Percentiles rank a stretch among this genome's conserved stretches.
These are phyloP conservation scores for Caenorhabditis sp. DNA, from an alignment of 2,888 invertebrate genomes.

Conservation along the genomic window DNA sequence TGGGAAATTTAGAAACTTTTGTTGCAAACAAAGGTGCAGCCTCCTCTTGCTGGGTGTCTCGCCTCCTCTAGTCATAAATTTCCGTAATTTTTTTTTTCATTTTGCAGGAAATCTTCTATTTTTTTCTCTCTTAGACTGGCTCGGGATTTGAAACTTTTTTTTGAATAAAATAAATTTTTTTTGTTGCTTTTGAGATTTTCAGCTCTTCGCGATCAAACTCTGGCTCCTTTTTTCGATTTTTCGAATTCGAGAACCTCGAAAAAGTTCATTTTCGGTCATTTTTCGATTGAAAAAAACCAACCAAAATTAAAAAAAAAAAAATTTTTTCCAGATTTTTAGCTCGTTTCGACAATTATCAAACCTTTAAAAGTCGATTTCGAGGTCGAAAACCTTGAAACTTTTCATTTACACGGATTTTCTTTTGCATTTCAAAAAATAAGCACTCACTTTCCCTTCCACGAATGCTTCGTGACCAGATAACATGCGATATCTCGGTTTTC, in stretches of 20 bases:
- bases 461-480: constrained; percentile 97
- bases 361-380: not conserved
- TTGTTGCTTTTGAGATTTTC: not conserved
- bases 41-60: too few species aligned
- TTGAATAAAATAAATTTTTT: not conserved
- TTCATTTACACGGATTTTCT: constrained; percentile 3
- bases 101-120: not conserved
- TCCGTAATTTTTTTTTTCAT: not conserved
- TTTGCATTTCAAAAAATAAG: not conserved
- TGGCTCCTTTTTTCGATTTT: not conserved
- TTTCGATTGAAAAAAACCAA: too few species aligned
- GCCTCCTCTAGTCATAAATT: constrained; percentile 4
- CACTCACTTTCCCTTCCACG: constrained; percentile 94
- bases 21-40: too few species aligned
- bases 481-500: constrained; percentile 97
- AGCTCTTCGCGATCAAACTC: not conserved
- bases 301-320: too few species aligned
- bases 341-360: not conserved
- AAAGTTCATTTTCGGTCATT: not conserved
- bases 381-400: not conserved
- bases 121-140: too few species aligned
- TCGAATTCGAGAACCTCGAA: not conserved
- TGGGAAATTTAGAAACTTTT: too few species aligned
- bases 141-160: not conserved
- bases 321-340: not conserved